These are phyloP conservation scores for Cyprinus carpio DNA, from an alignment of 2,113 vertebrate species.

Conservation along the genomic window DNA sequence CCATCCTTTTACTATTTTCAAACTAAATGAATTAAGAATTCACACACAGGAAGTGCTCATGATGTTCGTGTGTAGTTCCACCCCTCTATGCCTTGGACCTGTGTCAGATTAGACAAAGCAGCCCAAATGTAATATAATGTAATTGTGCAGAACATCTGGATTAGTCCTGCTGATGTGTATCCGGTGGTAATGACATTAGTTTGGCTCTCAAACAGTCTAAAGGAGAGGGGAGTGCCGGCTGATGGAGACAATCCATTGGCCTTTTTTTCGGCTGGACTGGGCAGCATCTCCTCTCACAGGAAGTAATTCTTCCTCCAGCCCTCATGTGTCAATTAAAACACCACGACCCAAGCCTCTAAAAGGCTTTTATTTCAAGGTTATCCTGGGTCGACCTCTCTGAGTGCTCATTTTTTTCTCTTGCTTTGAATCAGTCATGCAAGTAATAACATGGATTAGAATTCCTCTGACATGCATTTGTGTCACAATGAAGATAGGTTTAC, in stretches of 20 bases:
- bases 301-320: slow-evolving; percentile 48
- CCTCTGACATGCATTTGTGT: not conserved
- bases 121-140: slow-evolving; percentile 70
- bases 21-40: too few species aligned
- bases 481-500: not conserved
- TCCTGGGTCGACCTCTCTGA: slow-evolving; percentile 41
- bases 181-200: slow-evolving; percentile 73
- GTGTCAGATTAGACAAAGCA: slow-evolving; percentile 58
- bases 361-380: slow-evolving; percentile 58
- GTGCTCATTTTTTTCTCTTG: not conserved
- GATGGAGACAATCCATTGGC: not conserved
- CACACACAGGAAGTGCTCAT: not conserved
- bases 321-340: slow-evolving; percentile 55
- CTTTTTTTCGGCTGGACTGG: slow-evolving; percentile 3
- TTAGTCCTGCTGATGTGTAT: slow-evolving; percentile 64
- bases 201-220: slow-evolving; percentile 56
- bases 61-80: not conserved
- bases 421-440: slow-evolving; percentile 25
- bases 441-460: slow-evolving; percentile 38
- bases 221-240: too few species aligned
- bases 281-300: slow-evolving; percentile 20
- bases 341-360: slow-evolving; percentile 32
- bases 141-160: slow-evolving; percentile 70
- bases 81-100: slow-evolving; percentile 51
- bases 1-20: too few species aligned